Percentiles rank a stretch among this genome's conserved stretches.
phyloP scores from a whole-genome alignment of 2,113 vertebrate genomes.

The Lucifuga dentata region DNA sequence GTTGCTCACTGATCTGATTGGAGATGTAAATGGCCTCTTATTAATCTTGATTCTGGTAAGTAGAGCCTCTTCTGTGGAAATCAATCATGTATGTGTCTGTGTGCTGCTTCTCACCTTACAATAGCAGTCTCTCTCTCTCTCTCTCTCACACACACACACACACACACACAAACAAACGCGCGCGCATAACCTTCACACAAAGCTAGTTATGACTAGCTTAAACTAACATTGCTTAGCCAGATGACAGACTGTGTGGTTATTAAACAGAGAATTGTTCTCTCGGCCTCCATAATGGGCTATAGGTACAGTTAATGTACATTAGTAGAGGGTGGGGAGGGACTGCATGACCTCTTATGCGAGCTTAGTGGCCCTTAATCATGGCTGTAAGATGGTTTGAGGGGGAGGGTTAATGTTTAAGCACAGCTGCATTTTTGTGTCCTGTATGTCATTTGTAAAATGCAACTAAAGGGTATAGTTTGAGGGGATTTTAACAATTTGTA shows the following conservation, averaged over 20 bases:
- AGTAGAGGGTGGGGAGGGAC: conserved; percentile 34
- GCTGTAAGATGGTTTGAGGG: conserved; percentile 39
- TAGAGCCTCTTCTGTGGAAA: conserved; percentile 70
- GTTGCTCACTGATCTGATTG: conserved; percentile 58
- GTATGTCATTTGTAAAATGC: conserved; percentile 43
- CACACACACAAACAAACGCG: conserved; percentile 16
- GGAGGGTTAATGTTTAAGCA: conserved; percentile 35
- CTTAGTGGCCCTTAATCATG: conserved; percentile 59
- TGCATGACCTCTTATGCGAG: conserved; percentile 38
- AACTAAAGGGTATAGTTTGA: conserved; percentile 24
- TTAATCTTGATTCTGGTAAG: conserved; percentile 75
- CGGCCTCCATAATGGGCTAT: conserved; percentile 61
- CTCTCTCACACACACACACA: conserved; percentile 7
- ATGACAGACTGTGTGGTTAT: conserved; percentile 55
- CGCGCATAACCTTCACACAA: conserved; percentile 44
- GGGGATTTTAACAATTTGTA: not conserved
- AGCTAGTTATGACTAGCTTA: conserved; percentile 60
- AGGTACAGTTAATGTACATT: conserved; percentile 71
- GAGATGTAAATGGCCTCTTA: conserved; percentile 76
- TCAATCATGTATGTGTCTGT: conserved; percentile 56
- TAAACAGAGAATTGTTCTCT: conserved; percentile 63
- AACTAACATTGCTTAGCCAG: conserved; percentile 61
- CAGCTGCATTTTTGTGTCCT: conserved; percentile 45
- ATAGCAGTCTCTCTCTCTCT: conserved; percentile 34
- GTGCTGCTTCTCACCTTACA: conserved; percentile 12